Evolutionary conservation across 2,113 vertebrate genomes (phyloP), one percentile per base, ranked within the genome.

Genomic region (Scomber japonicus): DNA sequence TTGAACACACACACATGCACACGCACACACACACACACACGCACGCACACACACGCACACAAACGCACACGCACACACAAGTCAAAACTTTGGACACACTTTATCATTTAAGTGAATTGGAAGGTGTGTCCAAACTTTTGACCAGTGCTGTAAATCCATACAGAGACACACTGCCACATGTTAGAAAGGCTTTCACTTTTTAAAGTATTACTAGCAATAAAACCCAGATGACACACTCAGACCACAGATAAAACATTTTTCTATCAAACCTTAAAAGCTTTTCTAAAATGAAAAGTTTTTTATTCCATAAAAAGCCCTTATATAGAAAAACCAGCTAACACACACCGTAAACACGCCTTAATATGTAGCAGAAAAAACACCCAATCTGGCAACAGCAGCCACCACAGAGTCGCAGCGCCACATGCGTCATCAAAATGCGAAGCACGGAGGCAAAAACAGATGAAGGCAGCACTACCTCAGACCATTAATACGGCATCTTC

Each of bases 121-220:
- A 40, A 40, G 35, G 35, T 40, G 35, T 40, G 35, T 40, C 35
- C 35, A 40, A 40, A 40, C 35, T 40, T 40, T 40, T 40, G 35
- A 40, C 8, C 9, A 9, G 35, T 40, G 8, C 6, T 40, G 8
- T 40, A 40, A 40, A 40, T 40, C 9, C 9, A 7, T 12, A 44
- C 12, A 66, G 11, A 35, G 0, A 21, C 30, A 48, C 4, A 49
- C 27, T 5, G 30, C 3, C 35, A 56, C 19, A 40, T 35, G 14
- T 8, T 9, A 35, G 19, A 66, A 54, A 45, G 55, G 14, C 16
- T 17, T 72, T 46, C 19, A 59, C 16, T 51, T 61, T 27, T 74
- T 61, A 19, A 69, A 78, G 46, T 48, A 71, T 66, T 53, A 27
- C 50, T 44, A 30, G 17, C 12, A 59, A 63, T 76, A 65, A 69